Conservation (phyloP, 2,888 invertebrate genomes). For the Nysson spinosus region DNA sequence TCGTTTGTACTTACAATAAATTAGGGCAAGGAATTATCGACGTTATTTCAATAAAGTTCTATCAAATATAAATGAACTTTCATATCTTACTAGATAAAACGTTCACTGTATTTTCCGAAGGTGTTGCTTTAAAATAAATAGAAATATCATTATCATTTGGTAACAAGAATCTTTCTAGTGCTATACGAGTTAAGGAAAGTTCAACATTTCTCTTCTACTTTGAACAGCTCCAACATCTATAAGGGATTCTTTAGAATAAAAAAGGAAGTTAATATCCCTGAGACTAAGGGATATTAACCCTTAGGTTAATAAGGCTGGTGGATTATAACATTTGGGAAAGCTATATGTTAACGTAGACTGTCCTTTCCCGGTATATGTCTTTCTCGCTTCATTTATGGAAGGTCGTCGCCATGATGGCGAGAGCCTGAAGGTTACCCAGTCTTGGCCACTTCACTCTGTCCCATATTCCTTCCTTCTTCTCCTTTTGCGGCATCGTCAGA, state of each 20-base stretch:
- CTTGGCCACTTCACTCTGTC: not conserved
- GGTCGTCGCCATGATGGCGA: conserved; percentile 39
- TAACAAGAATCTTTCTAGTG: conserved; percentile 3
- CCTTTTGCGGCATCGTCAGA: conserved; percentile 53
- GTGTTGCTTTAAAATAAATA: conserved; percentile 4
- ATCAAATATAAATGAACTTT: too few species aligned
- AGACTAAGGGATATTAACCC: too few species aligned
- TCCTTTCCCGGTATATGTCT: conserved; percentile 40
- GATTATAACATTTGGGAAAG: too few species aligned
- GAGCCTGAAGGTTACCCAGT: conserved; percentile 52
- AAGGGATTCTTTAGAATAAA: conserved; percentile 34
- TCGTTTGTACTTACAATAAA: too few species aligned
- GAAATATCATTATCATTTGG: not conserved
- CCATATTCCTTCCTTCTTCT: conserved; percentile 14
- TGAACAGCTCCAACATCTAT: conserved; percentile 26
- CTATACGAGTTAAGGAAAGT: conserved; percentile 39
- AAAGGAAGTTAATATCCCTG: conserved; percentile 47
- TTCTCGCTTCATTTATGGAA: conserved; percentile 33
- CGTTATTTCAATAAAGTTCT: too few species aligned
- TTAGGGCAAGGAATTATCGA: too few species aligned
- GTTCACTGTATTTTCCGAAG: too few species aligned
- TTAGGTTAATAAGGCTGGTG: too few species aligned
- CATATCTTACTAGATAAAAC: too few species aligned
- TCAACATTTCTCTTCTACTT: conserved; percentile 15
- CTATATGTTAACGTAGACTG: conserved; percentile 28